phyloP scores from a whole-genome alignment of 2,888 invertebrate species.

The Tiphia femorata region DNA sequence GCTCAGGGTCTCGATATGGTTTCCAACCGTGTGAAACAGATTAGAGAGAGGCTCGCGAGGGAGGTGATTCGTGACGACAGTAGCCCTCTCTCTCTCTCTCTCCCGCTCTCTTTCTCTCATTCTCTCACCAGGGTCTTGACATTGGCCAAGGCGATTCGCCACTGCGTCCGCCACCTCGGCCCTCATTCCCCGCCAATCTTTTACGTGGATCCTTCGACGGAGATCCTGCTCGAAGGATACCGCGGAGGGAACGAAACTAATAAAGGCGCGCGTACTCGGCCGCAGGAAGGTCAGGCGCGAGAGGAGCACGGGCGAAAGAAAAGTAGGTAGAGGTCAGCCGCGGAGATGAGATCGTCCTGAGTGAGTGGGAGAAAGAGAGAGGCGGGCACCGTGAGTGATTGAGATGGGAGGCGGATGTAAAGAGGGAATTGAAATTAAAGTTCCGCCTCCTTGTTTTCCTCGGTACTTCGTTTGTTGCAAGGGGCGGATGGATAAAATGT shows the following conservation, averaged over 20 bases:
- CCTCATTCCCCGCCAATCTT: slow-evolving; percentile 1
- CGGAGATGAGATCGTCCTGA: background rate
- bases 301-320: slow-evolving; percentile 9
- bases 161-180: background rate
- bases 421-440: too few relatives aligned
- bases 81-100: background rate
- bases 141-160: too few relatives aligned
- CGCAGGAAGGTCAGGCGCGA: slow-evolving; percentile 24
- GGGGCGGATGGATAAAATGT: too few relatives aligned
- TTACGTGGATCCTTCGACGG: background rate
- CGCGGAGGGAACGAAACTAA: slow-evolving; percentile 23
- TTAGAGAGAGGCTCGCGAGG: slow-evolving; percentile 14
- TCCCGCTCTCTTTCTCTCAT: background rate
- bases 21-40: slow-evolving; percentile 9
- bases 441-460: too few relatives aligned
- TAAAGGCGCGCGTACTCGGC: too few relatives aligned
- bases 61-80: slow-evolving; percentile 10
- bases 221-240: background rate
- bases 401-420: too few relatives aligned
- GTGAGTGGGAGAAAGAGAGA: background rate
- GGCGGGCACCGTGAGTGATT: too few relatives aligned
- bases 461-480: too few relatives aligned
- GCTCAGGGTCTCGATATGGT: slow-evolving; percentile 2
- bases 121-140: too few relatives aligned
- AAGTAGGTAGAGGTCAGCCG: slow-evolving; percentile 40